phyloP scores from a whole-genome alignment of 1,140 invertebrate species.

The Anastrepha obliqua region DNA sequence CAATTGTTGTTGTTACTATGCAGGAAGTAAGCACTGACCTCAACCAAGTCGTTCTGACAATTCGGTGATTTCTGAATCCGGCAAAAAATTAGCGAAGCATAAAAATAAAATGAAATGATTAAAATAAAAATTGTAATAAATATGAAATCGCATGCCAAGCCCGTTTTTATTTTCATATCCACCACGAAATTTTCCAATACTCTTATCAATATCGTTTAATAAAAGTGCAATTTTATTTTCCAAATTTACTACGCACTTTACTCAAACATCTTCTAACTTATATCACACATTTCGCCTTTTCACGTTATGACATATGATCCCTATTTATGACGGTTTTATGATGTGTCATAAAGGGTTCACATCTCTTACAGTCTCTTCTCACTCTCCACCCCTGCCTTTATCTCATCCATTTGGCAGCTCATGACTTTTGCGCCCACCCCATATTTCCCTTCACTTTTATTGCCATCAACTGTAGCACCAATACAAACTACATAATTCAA shows the following conservation, averaged over 20 bases:
- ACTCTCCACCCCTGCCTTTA: not conserved
- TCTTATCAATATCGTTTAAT: conserved; percentile 9
- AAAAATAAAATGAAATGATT: not conserved
- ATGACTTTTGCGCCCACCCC: conserved; percentile 18
- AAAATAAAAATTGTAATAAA: not conserved
- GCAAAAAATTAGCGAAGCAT: not conserved
- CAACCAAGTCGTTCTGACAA: not conserved
- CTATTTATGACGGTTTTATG: conserved; percentile 30
- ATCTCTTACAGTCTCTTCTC: not conserved
- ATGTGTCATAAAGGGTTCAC: conserved; percentile 33
- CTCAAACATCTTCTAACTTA: not conserved
- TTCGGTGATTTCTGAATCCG: not conserved
- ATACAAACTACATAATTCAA: conserved; percentile 30
- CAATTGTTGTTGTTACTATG: not conserved
- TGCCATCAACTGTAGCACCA: not conserved
- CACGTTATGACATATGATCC: conserved; percentile 12
- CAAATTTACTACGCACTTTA: not conserved
- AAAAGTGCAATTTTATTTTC: conserved; percentile 9
- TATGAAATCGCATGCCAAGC: not conserved
- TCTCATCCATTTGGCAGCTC: not conserved
- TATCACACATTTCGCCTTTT: not conserved
- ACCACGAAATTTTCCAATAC: not conserved
- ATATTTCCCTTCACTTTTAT: not conserved
- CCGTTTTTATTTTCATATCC: not conserved
- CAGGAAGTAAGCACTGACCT: not conserved